phyloP scores from a whole-genome alignment of 1,140 invertebrate species.

The Philopotamus ludificatus region DNA sequence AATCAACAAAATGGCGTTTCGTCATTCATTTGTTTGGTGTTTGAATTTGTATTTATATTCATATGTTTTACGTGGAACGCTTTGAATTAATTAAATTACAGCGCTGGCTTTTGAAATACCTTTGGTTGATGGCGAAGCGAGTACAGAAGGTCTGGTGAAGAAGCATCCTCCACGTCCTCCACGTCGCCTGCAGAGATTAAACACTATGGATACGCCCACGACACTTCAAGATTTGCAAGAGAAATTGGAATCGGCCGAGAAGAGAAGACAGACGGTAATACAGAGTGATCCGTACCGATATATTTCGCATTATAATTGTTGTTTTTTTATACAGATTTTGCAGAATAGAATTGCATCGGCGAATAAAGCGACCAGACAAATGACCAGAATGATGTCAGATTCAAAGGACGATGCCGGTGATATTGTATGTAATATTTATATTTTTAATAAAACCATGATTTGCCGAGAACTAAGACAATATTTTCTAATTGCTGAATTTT shows the following conservation, averaged over 20 bases:
- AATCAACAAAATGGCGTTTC: too few relatives aligned
- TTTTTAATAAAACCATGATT: too few relatives aligned
- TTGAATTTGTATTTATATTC: too few relatives aligned
- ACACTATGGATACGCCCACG: constrained; percentile 53
- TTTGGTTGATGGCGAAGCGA: constrained; percentile 49
- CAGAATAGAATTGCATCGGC: constrained; percentile 39
- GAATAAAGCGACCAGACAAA: constrained; percentile 33
- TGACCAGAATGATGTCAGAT: constrained; percentile 12
- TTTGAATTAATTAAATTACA: constrained; percentile 42
- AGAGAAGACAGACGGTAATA: constrained; percentile 52
- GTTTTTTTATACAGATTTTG: constrained; percentile 37
- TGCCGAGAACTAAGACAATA: too few relatives aligned
- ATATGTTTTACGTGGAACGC: too few relatives aligned
- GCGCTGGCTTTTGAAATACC: constrained; percentile 68
- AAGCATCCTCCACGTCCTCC: constrained; percentile 63
- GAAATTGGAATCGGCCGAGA: constrained; percentile 68
- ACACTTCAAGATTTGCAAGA: constrained; percentile 64
- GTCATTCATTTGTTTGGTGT: too few relatives aligned
- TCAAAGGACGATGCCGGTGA: not conserved
- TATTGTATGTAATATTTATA: too few relatives aligned
- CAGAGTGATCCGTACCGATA: not conserved
- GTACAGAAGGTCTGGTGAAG: constrained; percentile 53
- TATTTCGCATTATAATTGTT: not conserved
- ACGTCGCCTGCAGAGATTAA: constrained; percentile 61
- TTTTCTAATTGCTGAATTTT: too few relatives aligned